Evolutionary conservation across 1,140 invertebrate species (phyloP), one percentile per base, ranked within the genome.

Genomic region (Scylla paramamosain): DNA sequence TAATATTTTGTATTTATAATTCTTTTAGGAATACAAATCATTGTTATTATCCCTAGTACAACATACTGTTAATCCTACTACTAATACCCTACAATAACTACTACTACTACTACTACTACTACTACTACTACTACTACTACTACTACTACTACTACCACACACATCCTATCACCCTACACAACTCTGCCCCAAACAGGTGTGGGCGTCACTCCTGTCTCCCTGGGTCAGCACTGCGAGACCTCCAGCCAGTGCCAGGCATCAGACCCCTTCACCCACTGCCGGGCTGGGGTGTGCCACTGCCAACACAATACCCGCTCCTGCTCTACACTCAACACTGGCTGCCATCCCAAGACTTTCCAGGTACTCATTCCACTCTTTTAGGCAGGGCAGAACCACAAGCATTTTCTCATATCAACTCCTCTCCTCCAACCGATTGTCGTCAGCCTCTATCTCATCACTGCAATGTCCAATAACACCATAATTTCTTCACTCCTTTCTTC

Each of bases 261-360:
- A 0, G 99, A 99, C 97, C 97, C 98, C 0, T 97, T 98, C 96
- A 98, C 98, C 0, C 97, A 97, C 48, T 99, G 99, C 96, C 97
- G 98, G n/a, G 96, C 97, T 25, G 98, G 98, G 28, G 97, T 98
- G 25, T 99, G 98, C 96, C 98, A 99, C 96, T 99, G 99, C 96
- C 97, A 97, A 4, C 97, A 97, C 97, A 97, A 84, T 97, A 97
- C 96, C 95, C 96, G 96, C 96, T 96, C 96, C 97, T 99, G 98
- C 97, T 98, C 97, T 8, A 98, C 98, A 0, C 96, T 97, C 7
- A 98, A 97, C 95, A 98, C 98, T 20, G 98, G 98, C 46, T 99
- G 98, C 96, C 97, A 98, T 95, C 97, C 98, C 7, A 98, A 98
- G 82, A 99, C 98, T 0, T 99, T 99, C 97, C 98, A 98, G 97